A percentile compares a stretch with the other conserved stretches of the same genome.
phyloP scores from a whole-genome alignment of 2,888 invertebrate genomes.

The Dendrolimus pini region DNA sequence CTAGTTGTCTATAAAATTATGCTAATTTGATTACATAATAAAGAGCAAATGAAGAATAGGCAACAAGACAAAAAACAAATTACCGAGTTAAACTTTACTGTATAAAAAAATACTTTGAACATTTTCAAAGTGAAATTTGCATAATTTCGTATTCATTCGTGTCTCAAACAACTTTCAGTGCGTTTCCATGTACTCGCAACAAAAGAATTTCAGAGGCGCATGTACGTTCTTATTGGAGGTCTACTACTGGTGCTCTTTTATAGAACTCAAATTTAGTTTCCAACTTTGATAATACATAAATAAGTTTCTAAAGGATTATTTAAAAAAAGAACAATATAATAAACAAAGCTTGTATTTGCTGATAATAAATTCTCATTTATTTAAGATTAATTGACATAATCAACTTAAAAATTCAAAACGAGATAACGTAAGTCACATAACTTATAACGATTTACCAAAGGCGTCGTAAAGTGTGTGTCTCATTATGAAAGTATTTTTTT shows the following conservation, averaged over 20 bases:
- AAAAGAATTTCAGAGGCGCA: not conserved
- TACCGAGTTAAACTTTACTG: not conserved
- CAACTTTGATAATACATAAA: no score
- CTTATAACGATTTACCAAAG: no score
- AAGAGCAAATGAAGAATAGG: not conserved
- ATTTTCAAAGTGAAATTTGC: not conserved
- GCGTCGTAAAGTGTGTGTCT: no score
- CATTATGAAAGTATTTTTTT: no score
- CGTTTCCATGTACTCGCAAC: not conserved
- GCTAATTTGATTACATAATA: not conserved
- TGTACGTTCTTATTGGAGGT: not conserved
- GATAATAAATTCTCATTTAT: no score
- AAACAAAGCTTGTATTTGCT: no score
- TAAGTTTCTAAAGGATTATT: no score
- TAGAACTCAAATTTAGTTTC: no score
- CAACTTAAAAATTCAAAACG: no score
- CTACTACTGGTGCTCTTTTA: not conserved
- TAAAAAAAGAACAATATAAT: no score
- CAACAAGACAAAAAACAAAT: not conserved
- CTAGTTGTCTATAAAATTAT: not conserved
- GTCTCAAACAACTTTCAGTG: not conserved
- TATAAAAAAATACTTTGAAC: not conserved
- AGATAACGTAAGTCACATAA: no score
- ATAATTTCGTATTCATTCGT: not conserved
- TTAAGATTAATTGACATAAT: no score